Percentiles rank a stretch among this genome's conserved stretches.
Conservation (phyloP, 1,140 invertebrate species). For the Aphaenogaster rudis region DNA sequence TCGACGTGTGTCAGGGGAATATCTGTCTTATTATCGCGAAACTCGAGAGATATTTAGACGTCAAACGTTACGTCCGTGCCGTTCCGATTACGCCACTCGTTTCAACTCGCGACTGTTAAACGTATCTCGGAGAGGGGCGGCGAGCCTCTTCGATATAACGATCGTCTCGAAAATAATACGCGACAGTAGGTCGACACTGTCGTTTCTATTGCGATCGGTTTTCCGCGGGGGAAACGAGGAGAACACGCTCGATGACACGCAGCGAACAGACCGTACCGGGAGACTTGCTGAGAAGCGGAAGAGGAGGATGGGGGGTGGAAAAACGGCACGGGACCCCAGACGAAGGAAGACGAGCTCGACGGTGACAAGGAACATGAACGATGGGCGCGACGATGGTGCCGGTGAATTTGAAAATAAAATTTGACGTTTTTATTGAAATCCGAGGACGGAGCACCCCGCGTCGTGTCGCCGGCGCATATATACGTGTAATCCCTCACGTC, state of each 20-base stretch:
- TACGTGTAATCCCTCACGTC: conserved; percentile 49
- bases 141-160: background rate
- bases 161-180: background rate
- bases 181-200: background rate
- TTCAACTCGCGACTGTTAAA: background rate
- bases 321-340: conserved; percentile 27
- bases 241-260: background rate
- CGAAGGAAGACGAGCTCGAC: conserved; percentile 45
- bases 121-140: background rate
- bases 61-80: background rate
- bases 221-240: background rate
- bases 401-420: conserved; percentile 80
- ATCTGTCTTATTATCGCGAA: background rate
- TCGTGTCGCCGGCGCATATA: conserved; percentile 43
- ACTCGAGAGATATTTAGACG: conserved; percentile 11
- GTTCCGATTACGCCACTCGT: background rate
- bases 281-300: too few relatives aligned
- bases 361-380: conserved; percentile 77
- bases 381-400: conserved; percentile 63
- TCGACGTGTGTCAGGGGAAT: background rate
- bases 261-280: conserved; percentile 11
- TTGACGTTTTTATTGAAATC: conserved; percentile 80
- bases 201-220: background rate
- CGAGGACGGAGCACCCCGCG: conserved; percentile 57
- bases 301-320: background rate